Evolutionary conservation across 2,888 invertebrate genomes (phyloP), one percentile per base, ranked within the genome.

Genomic region (Campoplex capitator): DNA sequence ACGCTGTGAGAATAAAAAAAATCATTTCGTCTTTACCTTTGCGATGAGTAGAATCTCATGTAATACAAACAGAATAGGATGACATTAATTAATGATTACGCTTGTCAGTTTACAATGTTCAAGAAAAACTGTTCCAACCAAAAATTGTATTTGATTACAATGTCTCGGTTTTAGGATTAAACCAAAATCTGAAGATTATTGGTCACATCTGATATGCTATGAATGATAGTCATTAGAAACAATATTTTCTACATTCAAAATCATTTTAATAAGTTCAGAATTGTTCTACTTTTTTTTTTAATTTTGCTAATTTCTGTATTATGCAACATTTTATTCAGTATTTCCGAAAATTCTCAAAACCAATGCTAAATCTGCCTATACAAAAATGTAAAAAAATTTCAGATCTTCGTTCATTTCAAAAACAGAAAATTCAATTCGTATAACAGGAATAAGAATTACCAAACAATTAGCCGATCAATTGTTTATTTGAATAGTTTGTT

Each of bases 1-100:
- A 9, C 32, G 35, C 11, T 71, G 71, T 71, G 51, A 71, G 71
- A 54, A 51, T n/a, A n/a, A n/a, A n/a, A 73, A 54, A 8, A n/a
- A 73, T 73, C 18, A 23, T 54, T 51, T 35, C 6, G 23, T 71
- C 0, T 54, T 70, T 16, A 9, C 18, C 51, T 32, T 18, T 32
- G 71, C 13, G 8, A 51, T 23, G 18, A 48, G 28, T 51, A 51
- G 32, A 13, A 28, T 71, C 35, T 48, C 51, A 4, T 48, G 16
- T 32, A 51, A 71, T 71, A 16, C 51, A 32, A 51, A 71, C 18
- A 32, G 16, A 51, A 11, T 48, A 51, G 42, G 23, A 68, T 68
- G 42, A 42, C 3, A 68, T 42, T 68, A 23, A 68, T 23, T 45
- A 23, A 48, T 16, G 42, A 38, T 42, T 48, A 28, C 23, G 45